These are phyloP conservation scores for Cynodonichthys magdalenae DNA, from an alignment of 2,797 vertebrate species.

Conservation along the genomic window DNA sequence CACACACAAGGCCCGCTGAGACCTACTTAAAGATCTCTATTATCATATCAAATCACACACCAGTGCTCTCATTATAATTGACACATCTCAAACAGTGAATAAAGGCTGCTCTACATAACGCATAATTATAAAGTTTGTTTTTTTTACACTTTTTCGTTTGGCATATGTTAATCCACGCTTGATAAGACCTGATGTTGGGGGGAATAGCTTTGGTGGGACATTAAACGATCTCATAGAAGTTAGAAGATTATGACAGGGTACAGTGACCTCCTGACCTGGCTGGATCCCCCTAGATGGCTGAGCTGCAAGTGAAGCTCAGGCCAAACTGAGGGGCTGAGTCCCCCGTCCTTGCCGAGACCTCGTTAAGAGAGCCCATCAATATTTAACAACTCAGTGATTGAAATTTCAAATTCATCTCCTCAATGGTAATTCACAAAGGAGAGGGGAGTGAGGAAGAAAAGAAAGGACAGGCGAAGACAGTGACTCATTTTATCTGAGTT, in stretches of 20 bases:
- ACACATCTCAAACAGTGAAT: conserved; percentile 75
- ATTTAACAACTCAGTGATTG: conserved; percentile 82
- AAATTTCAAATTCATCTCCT: conserved; percentile 82
- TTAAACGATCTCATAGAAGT: conserved; percentile 80
- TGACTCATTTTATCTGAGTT: conserved; percentile 58
- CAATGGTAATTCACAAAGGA: conserved; percentile 78
- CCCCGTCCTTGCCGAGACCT: conserved; percentile 72
- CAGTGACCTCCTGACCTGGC: conserved; percentile 78
- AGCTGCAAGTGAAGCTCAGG: conserved; percentile 34
- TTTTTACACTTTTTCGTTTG: conserved; percentile 41
- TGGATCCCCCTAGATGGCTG: conserved; percentile 71
- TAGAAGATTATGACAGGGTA: conserved; percentile 73
- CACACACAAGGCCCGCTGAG: conserved; percentile 67
- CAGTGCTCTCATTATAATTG: conserved; percentile 77
- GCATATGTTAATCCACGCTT: conserved; percentile 66
- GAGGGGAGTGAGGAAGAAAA: conserved; percentile 27
- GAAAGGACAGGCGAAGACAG: conserved; percentile 23
- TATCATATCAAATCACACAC: conserved; percentile 79
- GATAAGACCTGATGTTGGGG: conserved; percentile 73
- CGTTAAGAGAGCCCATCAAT: conserved; percentile 80
- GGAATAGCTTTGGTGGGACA: conserved; percentile 66
- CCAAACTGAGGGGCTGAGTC: conserved; percentile 45
- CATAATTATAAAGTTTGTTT: conserved; percentile 79
- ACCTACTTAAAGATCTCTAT: conserved; percentile 79
- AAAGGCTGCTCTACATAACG: conserved; percentile 75